phyloP scores from a whole-genome alignment of 2,888 invertebrate species.

The Lasius fuliginosus region DNA sequence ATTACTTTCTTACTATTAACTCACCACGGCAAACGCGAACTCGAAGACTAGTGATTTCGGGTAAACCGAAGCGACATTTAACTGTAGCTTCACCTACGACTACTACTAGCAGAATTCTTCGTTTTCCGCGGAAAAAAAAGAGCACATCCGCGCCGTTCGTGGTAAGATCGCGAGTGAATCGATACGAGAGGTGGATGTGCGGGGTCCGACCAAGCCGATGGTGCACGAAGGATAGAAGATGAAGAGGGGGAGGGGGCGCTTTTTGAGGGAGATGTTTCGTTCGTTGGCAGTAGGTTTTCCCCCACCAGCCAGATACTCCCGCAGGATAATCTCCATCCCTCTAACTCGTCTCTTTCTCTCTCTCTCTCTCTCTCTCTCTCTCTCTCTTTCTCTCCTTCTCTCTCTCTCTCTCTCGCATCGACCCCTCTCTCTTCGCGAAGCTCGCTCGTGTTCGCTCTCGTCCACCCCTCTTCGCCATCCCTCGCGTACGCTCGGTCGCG shows the following conservation, averaged over 20 bases:
- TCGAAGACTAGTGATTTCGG: background rate
- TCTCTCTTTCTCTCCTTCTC: slow-evolving; percentile 5
- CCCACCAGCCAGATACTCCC: slow-evolving; percentile 76
- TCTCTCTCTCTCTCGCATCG: slow-evolving; percentile 59
- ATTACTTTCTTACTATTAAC: slow-evolving; percentile 11
- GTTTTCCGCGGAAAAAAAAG: slow-evolving; percentile 49
- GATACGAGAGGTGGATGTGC: slow-evolving; percentile 78
- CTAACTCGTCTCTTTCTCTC: slow-evolving; percentile 66
- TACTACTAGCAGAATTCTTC: slow-evolving; percentile 48
- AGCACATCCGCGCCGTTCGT: slow-evolving; percentile 68
- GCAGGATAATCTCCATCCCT: slow-evolving; percentile 83
- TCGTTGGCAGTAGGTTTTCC: slow-evolving; percentile 81
- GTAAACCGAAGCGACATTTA: background rate
- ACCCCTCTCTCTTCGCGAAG: slow-evolving; percentile 61
- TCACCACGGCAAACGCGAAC: background rate
- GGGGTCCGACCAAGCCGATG: slow-evolving; percentile 65
- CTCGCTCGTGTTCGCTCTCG: slow-evolving; percentile 75
- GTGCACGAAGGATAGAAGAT: slow-evolving; percentile 50
- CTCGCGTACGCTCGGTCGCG: slow-evolving; percentile 50
- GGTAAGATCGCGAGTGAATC: slow-evolving; percentile 78
- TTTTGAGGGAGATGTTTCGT: slow-evolving; percentile 85
- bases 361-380: slow-evolving; percentile 37
- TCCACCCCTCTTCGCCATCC: slow-evolving; percentile 67
- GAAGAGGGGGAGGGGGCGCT: slow-evolving; percentile 76
- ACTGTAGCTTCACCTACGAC: slow-evolving; percentile 58